Conservation (phyloP, 2,113 vertebrate genomes). For the Saimiri boliviensis region DNA sequence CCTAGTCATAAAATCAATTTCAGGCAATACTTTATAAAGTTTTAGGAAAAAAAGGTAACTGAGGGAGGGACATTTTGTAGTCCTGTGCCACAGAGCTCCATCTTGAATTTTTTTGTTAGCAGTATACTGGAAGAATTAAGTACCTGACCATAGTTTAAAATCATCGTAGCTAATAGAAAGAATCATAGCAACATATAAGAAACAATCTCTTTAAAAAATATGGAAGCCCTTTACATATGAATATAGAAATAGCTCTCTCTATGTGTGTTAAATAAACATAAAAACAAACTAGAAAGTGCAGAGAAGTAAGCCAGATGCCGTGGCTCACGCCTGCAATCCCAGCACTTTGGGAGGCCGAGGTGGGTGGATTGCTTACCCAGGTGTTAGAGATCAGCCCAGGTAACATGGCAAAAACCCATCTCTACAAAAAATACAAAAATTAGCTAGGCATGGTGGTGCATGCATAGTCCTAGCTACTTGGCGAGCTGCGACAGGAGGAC, state of each 20-base stretch:
- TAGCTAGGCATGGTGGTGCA: too few relatives aligned
- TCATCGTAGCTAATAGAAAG: neutral
- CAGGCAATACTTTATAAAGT: constrained; percentile 7
- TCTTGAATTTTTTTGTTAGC: neutral
- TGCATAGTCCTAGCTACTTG: too few relatives aligned
- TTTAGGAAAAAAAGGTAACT: neutral
- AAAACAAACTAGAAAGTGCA: neutral
- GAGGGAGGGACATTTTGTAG: neutral
- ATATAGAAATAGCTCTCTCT: neutral
- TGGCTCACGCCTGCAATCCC: too few relatives aligned
- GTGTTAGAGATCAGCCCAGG: too few relatives aligned
- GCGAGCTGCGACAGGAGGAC: too few relatives aligned
- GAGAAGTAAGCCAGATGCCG: too few relatives aligned
- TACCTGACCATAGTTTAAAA: neutral
- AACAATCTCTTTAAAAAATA: constrained; percentile 45
- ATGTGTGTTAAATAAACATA: neutral
- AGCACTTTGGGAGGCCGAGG: too few relatives aligned
- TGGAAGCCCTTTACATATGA: neutral
- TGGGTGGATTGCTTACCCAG: too few relatives aligned
- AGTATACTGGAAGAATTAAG: neutral
- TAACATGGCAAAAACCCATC: too few relatives aligned
- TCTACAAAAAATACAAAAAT: too few relatives aligned
- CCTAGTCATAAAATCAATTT: neutral
- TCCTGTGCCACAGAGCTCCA: neutral
- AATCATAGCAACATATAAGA: neutral